phyloP scores from a whole-genome alignment of 2,113 vertebrate species.

The Seriola quinqueradiata region DNA sequence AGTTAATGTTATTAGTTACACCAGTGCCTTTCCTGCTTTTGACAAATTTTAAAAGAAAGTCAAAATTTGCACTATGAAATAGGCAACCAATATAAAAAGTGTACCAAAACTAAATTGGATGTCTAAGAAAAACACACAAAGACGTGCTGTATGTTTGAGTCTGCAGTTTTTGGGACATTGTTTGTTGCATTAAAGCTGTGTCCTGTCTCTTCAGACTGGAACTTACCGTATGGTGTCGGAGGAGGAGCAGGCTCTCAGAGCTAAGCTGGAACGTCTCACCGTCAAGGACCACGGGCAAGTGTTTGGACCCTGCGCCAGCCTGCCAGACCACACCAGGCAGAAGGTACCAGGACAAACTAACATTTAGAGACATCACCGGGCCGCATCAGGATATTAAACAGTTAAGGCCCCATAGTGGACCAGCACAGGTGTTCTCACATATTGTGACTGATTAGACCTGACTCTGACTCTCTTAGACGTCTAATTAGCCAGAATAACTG shows the following conservation, averaged over 20 bases:
- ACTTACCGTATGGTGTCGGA: constrained; percentile 94
- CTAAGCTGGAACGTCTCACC: constrained; percentile 93
- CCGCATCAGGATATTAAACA: neutral
- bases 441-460: too few relatives aligned
- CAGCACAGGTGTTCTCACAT: neutral
- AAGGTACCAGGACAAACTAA: constrained; percentile 85
- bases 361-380: neutral
- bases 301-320: constrained; percentile 87
- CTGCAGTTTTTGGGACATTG: neutral
- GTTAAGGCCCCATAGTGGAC: neutral
- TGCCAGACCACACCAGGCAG: constrained; percentile 93
- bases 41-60: too few relatives aligned
- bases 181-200: neutral
- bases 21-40: too few relatives aligned
- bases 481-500: neutral
- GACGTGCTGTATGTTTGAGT: too few relatives aligned
- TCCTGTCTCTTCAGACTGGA: constrained; percentile 85
- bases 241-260: constrained; percentile 94
- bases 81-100: too few relatives aligned
- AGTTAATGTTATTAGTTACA: too few relatives aligned
- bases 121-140: too few relatives aligned
- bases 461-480: neutral
- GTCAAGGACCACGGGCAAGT: constrained; percentile 95
- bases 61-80: too few relatives aligned
- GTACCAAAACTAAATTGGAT: too few relatives aligned